Evolutionary conservation across 2,113 vertebrate genomes (phyloP), one percentile per base, ranked within the genome.

Genomic region (Notarius lentiginosus): DNA sequence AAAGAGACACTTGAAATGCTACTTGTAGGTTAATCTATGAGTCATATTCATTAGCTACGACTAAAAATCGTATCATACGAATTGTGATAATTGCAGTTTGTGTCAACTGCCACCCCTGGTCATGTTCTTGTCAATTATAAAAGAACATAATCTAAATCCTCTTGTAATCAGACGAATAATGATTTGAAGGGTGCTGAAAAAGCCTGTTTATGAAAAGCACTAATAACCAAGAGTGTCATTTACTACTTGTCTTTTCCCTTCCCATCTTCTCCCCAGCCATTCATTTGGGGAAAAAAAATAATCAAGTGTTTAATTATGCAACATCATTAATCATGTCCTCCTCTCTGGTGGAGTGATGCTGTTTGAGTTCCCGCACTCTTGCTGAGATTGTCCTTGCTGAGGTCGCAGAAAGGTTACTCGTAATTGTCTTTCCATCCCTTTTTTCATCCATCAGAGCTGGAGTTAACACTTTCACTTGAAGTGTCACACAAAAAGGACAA

Each of bases 271-370:
- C 65, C 18, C 51, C 24, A 79, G 82, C 85, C 85, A 82, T 90
- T 87, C 82, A 68, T 72, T 47, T 79, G 60, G 41, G 41, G 83
- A 77, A 76, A 72, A 18, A 47, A 30, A 34, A 87, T 88, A 65
- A 91, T 89, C 65, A 91, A 73, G 55, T 75, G 83, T 89, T 91
- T 85, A 88, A 89, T 88, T 88, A 90, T 82, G 81, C 70, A 73
- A 77, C 41, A 49, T 87, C 87, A 88, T 88, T 88, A 49, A 88
- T 72, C 86, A 86, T 86, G 86, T 84, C 56, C 68, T 76, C 18
- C 61, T 86, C 84, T 86, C 72, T 72, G 58, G 20, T 47, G 89
- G 77, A 24, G 41, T 76, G 76, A 72, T 61, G 4, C 53, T 72
- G 63, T 87, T 88, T 77, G 60, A 68, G 66, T 22, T 85, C 87